Evolutionary conservation across 2,888 invertebrate species (phyloP).

Genomic region (Poecilobothrus nobilitatus): DNA sequence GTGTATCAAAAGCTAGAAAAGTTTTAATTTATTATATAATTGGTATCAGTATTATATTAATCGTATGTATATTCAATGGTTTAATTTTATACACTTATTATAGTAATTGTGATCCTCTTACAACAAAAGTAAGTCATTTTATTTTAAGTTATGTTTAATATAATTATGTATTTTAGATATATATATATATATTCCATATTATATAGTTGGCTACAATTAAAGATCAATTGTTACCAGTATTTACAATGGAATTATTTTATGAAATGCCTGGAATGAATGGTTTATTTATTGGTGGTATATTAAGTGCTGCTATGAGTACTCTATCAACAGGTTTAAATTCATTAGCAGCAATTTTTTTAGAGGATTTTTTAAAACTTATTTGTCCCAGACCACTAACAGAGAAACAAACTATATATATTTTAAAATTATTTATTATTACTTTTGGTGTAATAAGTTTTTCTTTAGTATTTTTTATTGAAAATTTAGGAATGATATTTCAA

Average conservation of each 20-base stretch:
- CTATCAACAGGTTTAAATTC: constrained; percentile 72
- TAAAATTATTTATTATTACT: constrained; percentile 59
- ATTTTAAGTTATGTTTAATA: not conserved
- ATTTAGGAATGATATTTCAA: constrained; percentile 61
- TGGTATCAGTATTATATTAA: constrained; percentile 52
- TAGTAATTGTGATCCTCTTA: constrained; percentile 67
- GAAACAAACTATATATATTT: constrained; percentile 48
- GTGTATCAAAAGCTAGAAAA: constrained; percentile 56
- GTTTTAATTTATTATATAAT: constrained; percentile 57
- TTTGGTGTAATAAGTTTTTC: constrained; percentile 58
- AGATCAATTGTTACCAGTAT: constrained; percentile 70
- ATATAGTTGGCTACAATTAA: constrained; percentile 60
- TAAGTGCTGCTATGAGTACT: constrained; percentile 80
- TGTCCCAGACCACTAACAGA: constrained; percentile 49
- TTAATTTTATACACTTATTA: constrained; percentile 65
- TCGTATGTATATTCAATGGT: constrained; percentile 62
- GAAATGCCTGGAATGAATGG: constrained; percentile 74
- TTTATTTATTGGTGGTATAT: constrained; percentile 80
- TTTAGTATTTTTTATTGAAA: constrained; percentile 60
- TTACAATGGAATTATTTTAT: constrained; percentile 76
- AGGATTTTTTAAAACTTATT: constrained; percentile 67
- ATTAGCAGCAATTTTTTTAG: constrained; percentile 68
- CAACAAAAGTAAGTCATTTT: constrained; percentile 54
- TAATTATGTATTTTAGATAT: not conserved
- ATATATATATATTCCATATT: not conserved